Evolutionary conservation across 2,113 vertebrate genomes (phyloP).

Genomic region (Hassar affinis): DNA sequence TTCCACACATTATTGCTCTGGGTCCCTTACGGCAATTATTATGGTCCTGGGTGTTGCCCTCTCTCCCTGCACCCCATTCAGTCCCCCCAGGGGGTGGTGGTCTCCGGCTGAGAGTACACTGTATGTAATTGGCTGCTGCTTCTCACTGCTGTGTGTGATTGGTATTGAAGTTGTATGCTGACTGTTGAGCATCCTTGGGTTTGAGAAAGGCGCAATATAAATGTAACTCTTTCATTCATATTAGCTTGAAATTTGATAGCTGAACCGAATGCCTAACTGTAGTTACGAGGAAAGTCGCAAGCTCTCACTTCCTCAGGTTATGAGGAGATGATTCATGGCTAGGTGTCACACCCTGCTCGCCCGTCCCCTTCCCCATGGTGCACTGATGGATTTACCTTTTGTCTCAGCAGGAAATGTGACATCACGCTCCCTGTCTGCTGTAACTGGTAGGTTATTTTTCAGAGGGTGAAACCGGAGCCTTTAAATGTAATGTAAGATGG

Average conservation of each 20-base stretch:
- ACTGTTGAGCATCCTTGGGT: too few relatives aligned
- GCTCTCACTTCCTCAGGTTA: constrained; percentile 61
- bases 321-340: constrained; percentile 69
- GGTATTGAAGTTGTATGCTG: too few relatives aligned
- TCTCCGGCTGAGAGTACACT: too few relatives aligned
- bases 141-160: too few relatives aligned
- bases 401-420: constrained; percentile 67
- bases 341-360: constrained; percentile 59
- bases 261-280: not conserved
- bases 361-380: constrained; percentile 51
- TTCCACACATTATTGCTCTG: not conserved
- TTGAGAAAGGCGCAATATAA: too few relatives aligned
- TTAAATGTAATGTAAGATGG: constrained; percentile 28
- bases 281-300: constrained; percentile 48
- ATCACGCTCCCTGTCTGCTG: constrained; percentile 43
- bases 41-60: too few relatives aligned
- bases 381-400: constrained; percentile 68
- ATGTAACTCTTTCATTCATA: too few relatives aligned
- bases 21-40: too few relatives aligned
- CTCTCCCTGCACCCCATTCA: too few relatives aligned
- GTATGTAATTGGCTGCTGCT: too few relatives aligned
- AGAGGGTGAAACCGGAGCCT: constrained; percentile 17
- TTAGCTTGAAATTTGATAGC: not conserved
- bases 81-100: too few relatives aligned
- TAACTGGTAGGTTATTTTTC: constrained; percentile 50